Base-by-base conservation (phyloP, 2,888 invertebrate genomes). In the Xestoiulus laeticollis region DNA sequence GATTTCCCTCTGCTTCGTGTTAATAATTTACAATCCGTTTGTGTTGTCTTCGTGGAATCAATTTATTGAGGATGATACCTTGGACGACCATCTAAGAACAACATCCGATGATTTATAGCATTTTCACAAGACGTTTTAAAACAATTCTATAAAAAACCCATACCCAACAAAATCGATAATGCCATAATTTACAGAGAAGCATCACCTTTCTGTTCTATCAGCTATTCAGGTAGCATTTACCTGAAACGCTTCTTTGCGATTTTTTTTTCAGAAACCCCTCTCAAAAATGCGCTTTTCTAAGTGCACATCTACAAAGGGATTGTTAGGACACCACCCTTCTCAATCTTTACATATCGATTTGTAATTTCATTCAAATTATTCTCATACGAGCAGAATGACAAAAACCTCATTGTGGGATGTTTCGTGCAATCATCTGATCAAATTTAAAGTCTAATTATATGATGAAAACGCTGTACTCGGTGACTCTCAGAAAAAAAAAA, bases 401-500 rank as follows among this genome's bases (percentile, higher is more conserved):
- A 78, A 78, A 78, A 78, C 78, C 78, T 78, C 78, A 78, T 78
- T 78, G 78, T 78, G 78, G 78, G 78, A 78, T 78, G 30, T 78
- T 78, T 26, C 78, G 78, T 78, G 78, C 78, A 78, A 78, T 78
- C 78, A 30, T 78, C 78, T 78, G 78, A 78, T 78, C 78, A 78
- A 78, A 78, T 78, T 78, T 78, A 78, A 78, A 78, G 30, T 78
- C 26, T 78, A 78, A 78, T 78, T 78, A 78, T 78, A 78, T 30
- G 78, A 78, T 78, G 78, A 78, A 30, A 78, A 78, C 78, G 26
- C 14, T 78, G 14, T 30, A 78, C 30, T 78, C 30, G 78, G 30
- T 78, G 78, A 78, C 30, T 78, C 2, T 26, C 1, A 14, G 16
- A 0, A 3, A 38, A 5, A 14, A 78, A 78, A 78, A 48, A 78